Percentiles rank a stretch among this genome's conserved stretches.
These are phyloP conservation scores for Gila orcuttii DNA, from an alignment of 2,113 vertebrate genomes.

Conservation along the genomic window DNA sequence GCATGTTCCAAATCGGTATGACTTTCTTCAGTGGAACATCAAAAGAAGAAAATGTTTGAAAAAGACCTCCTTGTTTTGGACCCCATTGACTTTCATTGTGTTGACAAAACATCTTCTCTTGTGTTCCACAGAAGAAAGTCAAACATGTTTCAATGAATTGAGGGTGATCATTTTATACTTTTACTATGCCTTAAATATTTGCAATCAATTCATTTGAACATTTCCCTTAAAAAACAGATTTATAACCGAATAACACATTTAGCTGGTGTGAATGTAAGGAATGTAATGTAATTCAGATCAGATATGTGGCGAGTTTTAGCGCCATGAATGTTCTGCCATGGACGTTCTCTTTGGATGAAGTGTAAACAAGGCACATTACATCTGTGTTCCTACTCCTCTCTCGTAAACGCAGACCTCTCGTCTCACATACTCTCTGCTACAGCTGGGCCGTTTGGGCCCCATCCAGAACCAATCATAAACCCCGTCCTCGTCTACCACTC, in stretches of 20 bases:
- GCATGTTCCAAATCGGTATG: background rate
- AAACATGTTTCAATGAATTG: background rate
- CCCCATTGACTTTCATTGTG: background rate
- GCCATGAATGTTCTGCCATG: background rate
- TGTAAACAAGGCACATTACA: constrained; percentile 33
- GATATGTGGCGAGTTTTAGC: background rate
- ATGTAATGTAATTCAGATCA: constrained; percentile 18
- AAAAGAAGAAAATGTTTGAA: background rate
- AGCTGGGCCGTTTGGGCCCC: constrained; percentile 1
- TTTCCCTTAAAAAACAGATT: background rate
- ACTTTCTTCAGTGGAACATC: background rate
- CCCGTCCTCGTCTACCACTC: background rate
- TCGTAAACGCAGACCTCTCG: constrained; percentile 18
- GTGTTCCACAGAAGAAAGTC: background rate
- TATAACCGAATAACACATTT: background rate
- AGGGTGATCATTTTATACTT: background rate
- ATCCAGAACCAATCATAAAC: background rate
- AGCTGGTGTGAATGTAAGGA: background rate
- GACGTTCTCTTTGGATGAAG: background rate
- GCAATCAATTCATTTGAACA: background rate
- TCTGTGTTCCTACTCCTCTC: constrained; percentile 40
- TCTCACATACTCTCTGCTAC: constrained; percentile 27
- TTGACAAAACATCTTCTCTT: background rate
- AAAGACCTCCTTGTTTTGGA: background rate
- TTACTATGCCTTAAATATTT: background rate